Evolutionary conservation across 92 coral and sea anemone species (phyloP), one percentile per base, ranked within the genome.

Genomic region (Montipora capitata): DNA sequence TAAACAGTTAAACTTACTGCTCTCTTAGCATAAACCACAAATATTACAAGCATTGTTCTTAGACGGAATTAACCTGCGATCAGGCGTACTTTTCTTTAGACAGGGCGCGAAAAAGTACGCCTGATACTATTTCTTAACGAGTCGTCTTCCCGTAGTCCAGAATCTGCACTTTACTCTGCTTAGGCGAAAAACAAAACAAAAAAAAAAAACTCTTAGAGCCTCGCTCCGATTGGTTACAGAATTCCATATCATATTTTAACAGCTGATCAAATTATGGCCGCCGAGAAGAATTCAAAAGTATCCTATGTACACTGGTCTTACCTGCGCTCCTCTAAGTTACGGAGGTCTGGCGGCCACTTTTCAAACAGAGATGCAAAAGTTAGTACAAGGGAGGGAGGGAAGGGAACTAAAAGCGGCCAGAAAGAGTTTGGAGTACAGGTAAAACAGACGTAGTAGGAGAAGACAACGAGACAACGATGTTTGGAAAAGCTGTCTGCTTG

Each of bases 301-400:
- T 18, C 62, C 82, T 78, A 51, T 78, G 56, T 59, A 43, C 82
- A 78, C 45, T 13, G 74, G 74, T 58, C 35, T 59, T 59, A 78
- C 82, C 82, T 61, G 71, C 44, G 39, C 82, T 78, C 82, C 82
- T 78, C 3, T 78, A 3, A 78, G 62, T 10, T 10, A 0, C 2
- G 62, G 62, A 56, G 62, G 11, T 56, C 62, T 56, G 62, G 62
- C 62, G 13, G 62, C 13, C 62, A 56, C 0, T 27, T 27, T 56
- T 56, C 62, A 56, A 56, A 56, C 62, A 56, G 62, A 56, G 74
- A 42, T 9, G 74, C 14, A 13, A 10, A 68, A 42, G 74, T 38
- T 8, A 68, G 48, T 42, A 3, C n/a, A 13, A 78, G 74, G 58
- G 71, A 78, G 57, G 69, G 71, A 59, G 82, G 44, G 16, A 43